These are phyloP conservation scores for Hypena proboscidalis DNA, from an alignment of 2,888 invertebrate genomes.

Conservation along the genomic window DNA sequence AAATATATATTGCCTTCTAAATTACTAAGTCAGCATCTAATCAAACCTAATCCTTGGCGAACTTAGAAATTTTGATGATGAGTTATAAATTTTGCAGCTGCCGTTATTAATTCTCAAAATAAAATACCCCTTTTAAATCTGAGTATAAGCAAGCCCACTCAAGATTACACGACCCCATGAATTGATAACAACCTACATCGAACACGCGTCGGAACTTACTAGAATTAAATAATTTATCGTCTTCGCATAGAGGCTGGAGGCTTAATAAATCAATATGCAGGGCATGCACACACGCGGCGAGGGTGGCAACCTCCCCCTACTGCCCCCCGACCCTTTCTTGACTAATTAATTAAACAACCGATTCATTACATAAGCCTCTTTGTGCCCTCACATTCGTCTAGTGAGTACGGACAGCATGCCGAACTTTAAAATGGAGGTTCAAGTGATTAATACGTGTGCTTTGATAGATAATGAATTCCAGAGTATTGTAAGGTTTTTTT, in stretches of 20 bases:
- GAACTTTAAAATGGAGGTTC: conserved; percentile 10
- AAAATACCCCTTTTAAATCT: no score
- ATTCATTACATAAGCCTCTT: conserved; percentile 88
- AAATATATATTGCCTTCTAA: no score
- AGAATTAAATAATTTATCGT: conserved; percentile 83
- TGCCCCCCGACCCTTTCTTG: conserved; percentile 76
- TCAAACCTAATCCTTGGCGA: no score
- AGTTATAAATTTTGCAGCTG: no score
- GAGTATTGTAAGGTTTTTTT: no score
- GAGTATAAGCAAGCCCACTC: no score
- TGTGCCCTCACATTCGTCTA: conserved; percentile 83
- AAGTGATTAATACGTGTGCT: no score
- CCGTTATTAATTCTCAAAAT: no score
- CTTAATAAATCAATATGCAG: conserved; percentile 85
- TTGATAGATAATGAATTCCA: no score
- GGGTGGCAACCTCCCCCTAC: conserved; percentile 40
- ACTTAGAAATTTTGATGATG: no score
- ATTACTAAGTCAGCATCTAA: no score
- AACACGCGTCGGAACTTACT: conserved; percentile 73
- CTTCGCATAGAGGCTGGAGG: conserved; percentile 67
- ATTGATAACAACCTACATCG: conserved; percentile 39
- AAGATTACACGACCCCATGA: conserved; percentile 10
- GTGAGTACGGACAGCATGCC: conserved; percentile 63
- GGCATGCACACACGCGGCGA: conserved; percentile 74
- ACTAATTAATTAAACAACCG: conserved; percentile 91